These are phyloP conservation scores for Cyclophora albipunctata DNA, from an alignment of 2,888 invertebrate species.

Conservation along the genomic window DNA sequence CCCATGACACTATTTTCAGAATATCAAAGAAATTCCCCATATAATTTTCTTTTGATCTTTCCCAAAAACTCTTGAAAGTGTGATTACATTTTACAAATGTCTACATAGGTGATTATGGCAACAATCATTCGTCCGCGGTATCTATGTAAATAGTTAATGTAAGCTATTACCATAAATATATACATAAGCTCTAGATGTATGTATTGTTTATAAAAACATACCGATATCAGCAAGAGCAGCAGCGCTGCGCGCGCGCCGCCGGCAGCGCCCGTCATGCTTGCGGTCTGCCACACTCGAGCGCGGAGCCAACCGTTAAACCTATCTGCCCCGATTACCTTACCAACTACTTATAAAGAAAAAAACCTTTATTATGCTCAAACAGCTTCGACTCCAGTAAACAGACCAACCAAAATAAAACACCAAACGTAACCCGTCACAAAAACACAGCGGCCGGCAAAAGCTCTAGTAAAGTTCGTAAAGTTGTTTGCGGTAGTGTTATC, in stretches of 20 bases:
- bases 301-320: slow-evolving; percentile 72
- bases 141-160: too few relatives aligned
- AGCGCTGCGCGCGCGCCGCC: slow-evolving; percentile 38
- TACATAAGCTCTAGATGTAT: too few relatives aligned
- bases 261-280: slow-evolving; percentile 71
- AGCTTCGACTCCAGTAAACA: slow-evolving; percentile 13
- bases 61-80: too few relatives aligned
- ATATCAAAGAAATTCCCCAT: too few relatives aligned
- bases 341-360: slow-evolving; percentile 47
- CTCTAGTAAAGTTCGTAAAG: neutral
- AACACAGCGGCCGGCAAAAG: neutral
- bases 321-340: slow-evolving; percentile 74
- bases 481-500: slow-evolving; percentile 23
- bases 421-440: slow-evolving; percentile 10
- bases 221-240: slow-evolving; percentile 59
- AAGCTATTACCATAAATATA: too few relatives aligned
- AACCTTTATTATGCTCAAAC: slow-evolving; percentile 22
- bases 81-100: too few relatives aligned
- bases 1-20: too few relatives aligned
- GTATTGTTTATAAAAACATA: slow-evolving; percentile 33
- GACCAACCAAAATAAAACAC: too few relatives aligned
- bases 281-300: slow-evolving; percentile 72
- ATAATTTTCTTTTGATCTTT: too few relatives aligned
- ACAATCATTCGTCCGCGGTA: too few relatives aligned
- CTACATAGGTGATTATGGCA: too few relatives aligned